Evolutionary conservation across 2,797 vertebrate genomes (phyloP).

Genomic region (Setipinna tenuifilis): DNA sequence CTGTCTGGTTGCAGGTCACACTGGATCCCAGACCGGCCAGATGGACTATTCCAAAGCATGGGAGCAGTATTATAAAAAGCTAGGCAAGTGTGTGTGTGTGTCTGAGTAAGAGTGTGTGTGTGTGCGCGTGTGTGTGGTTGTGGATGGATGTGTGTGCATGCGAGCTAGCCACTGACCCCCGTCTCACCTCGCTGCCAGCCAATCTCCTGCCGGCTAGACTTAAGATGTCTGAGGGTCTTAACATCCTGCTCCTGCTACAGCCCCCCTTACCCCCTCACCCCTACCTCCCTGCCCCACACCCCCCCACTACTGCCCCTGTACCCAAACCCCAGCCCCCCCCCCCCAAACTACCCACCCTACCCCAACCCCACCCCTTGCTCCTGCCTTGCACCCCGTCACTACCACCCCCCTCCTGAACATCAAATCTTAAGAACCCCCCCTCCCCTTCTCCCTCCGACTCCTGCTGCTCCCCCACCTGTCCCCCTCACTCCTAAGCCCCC

Average conservation of each 20-base stretch:
- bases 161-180: not conserved
- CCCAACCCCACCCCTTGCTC: no score
- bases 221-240: conserved; percentile 15
- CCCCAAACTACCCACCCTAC: no score
- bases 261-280: no score
- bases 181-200: not conserved
- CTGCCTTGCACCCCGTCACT: no score
- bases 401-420: no score
- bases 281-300: no score
- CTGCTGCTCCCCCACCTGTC: no score
- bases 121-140: not conserved
- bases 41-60: conserved; percentile 72
- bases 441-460: not conserved
- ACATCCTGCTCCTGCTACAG: not conserved
- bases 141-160: not conserved
- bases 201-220: not conserved
- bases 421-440: no score
- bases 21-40: conserved; percentile 75
- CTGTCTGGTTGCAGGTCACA: conserved; percentile 76
- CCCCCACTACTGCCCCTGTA: no score
- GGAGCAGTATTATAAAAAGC: conserved; percentile 77
- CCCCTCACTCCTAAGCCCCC: not conserved
- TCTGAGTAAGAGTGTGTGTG: not conserved
- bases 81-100: conserved; percentile 55
- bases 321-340: no score